Base-by-base conservation (phyloP, 1,140 invertebrate species). In the Fopius arisanus region DNA sequence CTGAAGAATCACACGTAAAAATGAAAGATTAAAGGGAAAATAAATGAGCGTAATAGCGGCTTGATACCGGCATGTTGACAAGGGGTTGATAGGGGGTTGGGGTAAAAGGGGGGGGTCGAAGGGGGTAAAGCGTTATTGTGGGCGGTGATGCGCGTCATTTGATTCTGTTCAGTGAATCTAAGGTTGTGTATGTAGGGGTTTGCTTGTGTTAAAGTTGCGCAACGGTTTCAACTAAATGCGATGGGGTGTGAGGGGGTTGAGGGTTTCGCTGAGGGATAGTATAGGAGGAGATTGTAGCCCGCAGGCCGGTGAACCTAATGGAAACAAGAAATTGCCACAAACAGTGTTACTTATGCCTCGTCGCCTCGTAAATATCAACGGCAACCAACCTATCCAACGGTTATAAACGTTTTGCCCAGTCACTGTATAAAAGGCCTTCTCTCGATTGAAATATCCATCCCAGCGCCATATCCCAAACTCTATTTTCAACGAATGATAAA, bases 311-410 rank as follows among this genome's bases (percentile, higher is more conserved):
- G 83, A 84, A 84, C 84, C 81, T 88, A 87, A 88, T 88, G 86
- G 86, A 87, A 88, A 88, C 87, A 88, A 88, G 86, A 88, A 88
- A 88, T 88, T 88, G 87, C 82, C 79, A 81, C 83, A 88, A 88
- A 88, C 85, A 84, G 81, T 81, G 82, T 88, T 88, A 88, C 77
- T 79, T 76, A 85, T 84, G 85, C 83, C 79, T 86, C 82, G 79
- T 78, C 83, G 84, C 83, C 80, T 81, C 77, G 81, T 82, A 84
- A 87, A 88, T 88, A 88, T 88, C 83, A 70, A 54, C 65, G 59
- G 54, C 54, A 59, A 26, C 19, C 19, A 59, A 59, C 54, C 54
- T 29, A 31, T 31, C 29, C 23, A n/a, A 65, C 28, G 29, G 12
- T 31, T 65, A 65, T 31, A 65, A 31, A 65, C 26, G 29, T 16